These are phyloP conservation scores for Pseudomyrmex pallidus DNA, from an alignment of 1,140 invertebrate species.

Conservation along the genomic window DNA sequence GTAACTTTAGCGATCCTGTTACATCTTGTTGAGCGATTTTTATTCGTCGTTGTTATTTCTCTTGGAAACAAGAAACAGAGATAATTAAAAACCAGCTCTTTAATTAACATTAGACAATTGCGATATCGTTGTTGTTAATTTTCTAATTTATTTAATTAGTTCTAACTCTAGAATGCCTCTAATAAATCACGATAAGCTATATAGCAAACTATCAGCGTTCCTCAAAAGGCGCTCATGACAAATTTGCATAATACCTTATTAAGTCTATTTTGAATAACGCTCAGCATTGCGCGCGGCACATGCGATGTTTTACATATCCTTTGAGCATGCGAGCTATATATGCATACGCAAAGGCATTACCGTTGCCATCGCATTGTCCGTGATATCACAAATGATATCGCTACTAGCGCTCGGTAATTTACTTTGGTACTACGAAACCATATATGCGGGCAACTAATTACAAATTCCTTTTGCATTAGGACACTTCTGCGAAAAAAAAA, in stretches of 20 bases:
- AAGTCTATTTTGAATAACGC: background rate
- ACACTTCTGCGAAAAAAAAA: no score
- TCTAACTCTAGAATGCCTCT: background rate
- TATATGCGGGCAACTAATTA: conserved; percentile 17
- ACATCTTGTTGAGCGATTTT: background rate
- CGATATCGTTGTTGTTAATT: no score
- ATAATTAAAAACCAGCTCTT: no score
- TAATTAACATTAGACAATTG: no score
- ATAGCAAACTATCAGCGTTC: no score
- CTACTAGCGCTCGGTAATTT: conserved; percentile 14
- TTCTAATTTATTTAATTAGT: background rate
- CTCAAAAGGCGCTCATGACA: background rate
- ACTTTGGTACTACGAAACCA: background rate
- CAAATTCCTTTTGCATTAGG: conserved; percentile 22
- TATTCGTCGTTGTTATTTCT: background rate
- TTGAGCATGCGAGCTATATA: background rate
- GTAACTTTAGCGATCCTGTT: background rate
- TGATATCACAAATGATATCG: conserved; percentile 17
- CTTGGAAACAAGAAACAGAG: background rate
- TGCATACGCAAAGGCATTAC: background rate
- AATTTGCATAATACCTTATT: background rate
- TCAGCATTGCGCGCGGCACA: background rate
- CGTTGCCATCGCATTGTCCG: conserved; percentile 29
- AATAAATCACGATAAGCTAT: background rate
- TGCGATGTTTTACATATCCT: background rate